Evolutionary conservation across 2,888 invertebrate genomes (phyloP).

Genomic region (Cryptocheilus praepositus): DNA sequence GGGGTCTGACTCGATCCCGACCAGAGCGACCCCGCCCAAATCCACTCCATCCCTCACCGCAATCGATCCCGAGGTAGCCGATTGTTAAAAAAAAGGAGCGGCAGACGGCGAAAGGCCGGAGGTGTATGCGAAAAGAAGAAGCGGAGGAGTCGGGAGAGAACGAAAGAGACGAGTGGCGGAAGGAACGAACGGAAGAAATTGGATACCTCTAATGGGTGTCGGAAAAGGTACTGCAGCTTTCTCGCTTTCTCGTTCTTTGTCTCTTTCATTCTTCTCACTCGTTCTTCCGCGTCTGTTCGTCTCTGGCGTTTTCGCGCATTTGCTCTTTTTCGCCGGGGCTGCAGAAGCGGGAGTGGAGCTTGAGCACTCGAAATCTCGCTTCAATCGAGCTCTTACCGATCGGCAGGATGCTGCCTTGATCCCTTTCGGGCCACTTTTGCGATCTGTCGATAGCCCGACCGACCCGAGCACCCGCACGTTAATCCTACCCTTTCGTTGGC

Average conservation of each 20-base stretch:
- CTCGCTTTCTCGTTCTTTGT: conserved; percentile 12
- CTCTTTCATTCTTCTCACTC: conserved; percentile 1
- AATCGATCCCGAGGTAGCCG: conserved; percentile 20
- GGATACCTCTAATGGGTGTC: conserved; percentile 58
- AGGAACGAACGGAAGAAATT: conserved; percentile 48
- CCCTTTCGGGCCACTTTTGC: conserved; percentile 33
- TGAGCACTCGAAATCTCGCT: conserved; percentile 36
- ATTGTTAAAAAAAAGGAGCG: conserved; percentile 47
- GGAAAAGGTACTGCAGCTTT: conserved; percentile 33
- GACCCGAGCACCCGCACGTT: conserved; percentile 31
- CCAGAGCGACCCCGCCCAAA: conserved; percentile 10
- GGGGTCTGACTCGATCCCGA: conserved; percentile 12
- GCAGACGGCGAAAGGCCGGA: no score
- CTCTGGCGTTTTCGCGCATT: not conserved
- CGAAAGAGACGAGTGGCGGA: conserved; percentile 9
- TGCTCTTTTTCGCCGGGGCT: not conserved
- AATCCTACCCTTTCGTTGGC: conserved; percentile 16
- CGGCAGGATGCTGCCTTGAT: conserved; percentile 29
- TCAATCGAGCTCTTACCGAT: conserved; percentile 32
- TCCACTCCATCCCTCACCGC: conserved; percentile 17
- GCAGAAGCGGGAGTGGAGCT: conserved; percentile 37
- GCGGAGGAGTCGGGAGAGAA: not conserved
- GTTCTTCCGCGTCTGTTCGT: not conserved
- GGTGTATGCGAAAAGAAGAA: not conserved
- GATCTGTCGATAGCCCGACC: conserved; percentile 39